Evolutionary conservation across 2,888 invertebrate species (phyloP).

Genomic region (Melieria picta): DNA sequence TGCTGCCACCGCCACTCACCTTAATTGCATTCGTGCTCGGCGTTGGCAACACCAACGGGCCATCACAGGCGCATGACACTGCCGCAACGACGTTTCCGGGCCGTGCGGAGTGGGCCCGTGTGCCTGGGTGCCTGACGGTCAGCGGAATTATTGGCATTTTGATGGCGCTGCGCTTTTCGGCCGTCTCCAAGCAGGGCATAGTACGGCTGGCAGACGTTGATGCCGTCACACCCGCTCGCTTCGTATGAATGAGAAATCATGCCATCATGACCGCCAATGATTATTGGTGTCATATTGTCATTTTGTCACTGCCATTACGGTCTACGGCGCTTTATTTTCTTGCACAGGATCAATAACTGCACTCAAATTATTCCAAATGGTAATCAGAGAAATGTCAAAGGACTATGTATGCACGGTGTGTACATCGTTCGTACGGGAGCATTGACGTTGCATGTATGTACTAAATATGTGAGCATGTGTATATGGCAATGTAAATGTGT

Average conservation of each 20-base stretch:
- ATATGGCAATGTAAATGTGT: no score
- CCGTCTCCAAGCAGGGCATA: neutral
- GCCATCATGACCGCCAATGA: neutral
- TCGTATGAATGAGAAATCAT: no score
- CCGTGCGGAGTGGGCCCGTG: no score
- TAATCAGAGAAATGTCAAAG: neutral
- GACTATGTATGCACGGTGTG: neutral
- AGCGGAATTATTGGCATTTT: slow-evolving; percentile 13
- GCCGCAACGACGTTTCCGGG: no score
- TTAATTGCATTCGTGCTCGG: no score
- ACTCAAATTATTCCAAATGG: neutral
- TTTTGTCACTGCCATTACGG: neutral
- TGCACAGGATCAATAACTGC: neutral
- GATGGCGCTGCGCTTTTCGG: slow-evolving; percentile 1
- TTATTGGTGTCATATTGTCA: neutral
- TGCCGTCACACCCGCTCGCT: no score
- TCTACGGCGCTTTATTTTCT: neutral
- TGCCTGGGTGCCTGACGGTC: neutral
- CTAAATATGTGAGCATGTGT: no score
- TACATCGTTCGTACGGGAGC: neutral
- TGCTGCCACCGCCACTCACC: no score
- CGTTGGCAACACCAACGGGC: no score
- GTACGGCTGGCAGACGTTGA: no score
- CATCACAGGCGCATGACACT: no score
- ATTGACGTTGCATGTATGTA: neutral